Conservation (phyloP, 2,113 vertebrate species). For the Sprattus sprattus region DNA sequence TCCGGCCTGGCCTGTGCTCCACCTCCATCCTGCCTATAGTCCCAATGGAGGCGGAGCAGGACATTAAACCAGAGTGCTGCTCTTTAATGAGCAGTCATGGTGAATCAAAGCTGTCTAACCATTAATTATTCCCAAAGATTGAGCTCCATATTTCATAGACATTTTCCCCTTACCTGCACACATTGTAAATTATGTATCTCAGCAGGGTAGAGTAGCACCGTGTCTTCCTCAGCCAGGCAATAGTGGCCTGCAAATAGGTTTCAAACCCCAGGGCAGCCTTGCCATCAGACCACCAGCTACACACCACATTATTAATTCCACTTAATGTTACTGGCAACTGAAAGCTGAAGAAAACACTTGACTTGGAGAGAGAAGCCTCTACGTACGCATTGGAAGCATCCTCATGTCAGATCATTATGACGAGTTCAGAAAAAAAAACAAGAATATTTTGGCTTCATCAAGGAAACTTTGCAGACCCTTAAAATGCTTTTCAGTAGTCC, state of each 20-base stretch:
- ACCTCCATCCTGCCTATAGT: not conserved
- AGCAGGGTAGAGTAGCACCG: constrained; percentile 56
- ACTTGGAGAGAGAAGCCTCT: not conserved
- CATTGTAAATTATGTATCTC: constrained; percentile 59
- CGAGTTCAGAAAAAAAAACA: not conserved
- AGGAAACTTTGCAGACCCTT: not conserved
- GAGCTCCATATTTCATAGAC: constrained; percentile 69
- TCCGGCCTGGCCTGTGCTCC: not conserved
- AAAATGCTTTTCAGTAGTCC: not conserved
- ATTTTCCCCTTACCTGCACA: constrained; percentile 57
- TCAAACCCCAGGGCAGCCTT: not conserved
- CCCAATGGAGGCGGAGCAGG: not conserved
- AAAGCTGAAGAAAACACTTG: not conserved
- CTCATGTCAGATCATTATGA: not conserved
- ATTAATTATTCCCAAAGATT: constrained; percentile 69
- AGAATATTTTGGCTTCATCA: not conserved
- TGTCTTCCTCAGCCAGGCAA: constrained; percentile 53
- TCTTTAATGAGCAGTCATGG: constrained; percentile 62
- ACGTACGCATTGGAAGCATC: not conserved
- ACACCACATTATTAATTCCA: not conserved
- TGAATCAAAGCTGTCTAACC: constrained; percentile 52
- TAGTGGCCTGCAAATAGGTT: constrained; percentile 46
- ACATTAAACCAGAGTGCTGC: constrained; percentile 50
- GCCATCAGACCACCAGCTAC: constrained; percentile 35
- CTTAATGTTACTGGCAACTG: not conserved